Evolutionary conservation across 2,888 invertebrate species (phyloP).

Genomic region (Sinodicranocentrus sp.): DNA sequence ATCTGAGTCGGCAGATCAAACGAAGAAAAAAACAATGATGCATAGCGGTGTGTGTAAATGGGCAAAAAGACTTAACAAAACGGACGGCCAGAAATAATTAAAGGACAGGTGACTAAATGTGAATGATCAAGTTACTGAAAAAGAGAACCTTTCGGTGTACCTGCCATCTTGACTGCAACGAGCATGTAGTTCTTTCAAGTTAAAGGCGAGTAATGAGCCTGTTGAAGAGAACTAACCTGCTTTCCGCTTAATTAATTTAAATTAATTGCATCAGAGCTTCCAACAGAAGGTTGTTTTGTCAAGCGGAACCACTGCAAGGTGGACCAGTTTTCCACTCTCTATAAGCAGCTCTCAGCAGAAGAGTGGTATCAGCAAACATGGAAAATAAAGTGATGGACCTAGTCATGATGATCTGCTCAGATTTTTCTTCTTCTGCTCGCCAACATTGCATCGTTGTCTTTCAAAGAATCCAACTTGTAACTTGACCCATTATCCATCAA

Average conservation of each 20-base stretch:
- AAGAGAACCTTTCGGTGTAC: neutral
- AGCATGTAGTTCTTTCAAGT: slow-evolving; percentile 3
- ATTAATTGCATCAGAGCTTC: slow-evolving; percentile 63
- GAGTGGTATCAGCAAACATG: slow-evolving; percentile 11
- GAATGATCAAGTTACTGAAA: slow-evolving; percentile 7
- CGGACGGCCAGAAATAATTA: slow-evolving; percentile 43
- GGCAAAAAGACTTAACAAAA: slow-evolving; percentile 22
- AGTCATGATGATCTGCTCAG: slow-evolving; percentile 33
- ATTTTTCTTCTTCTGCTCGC: slow-evolving; percentile 38
- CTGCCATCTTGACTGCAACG: neutral
- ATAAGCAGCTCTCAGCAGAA: neutral
- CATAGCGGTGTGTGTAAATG: slow-evolving; percentile 25
- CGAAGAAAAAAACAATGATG: slow-evolving; percentile 30
- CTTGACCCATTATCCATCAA: slow-evolving; percentile 59
- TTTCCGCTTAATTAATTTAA: slow-evolving; percentile 70
- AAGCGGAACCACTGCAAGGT: slow-evolving; percentile 64
- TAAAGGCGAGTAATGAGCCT: slow-evolving; percentile 46
- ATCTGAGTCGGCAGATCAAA: slow-evolving; percentile 35
- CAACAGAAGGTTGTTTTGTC: slow-evolving; percentile 63
- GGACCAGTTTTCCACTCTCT: slow-evolving; percentile 59
- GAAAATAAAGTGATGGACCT: slow-evolving; percentile 28
- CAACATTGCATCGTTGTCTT: slow-evolving; percentile 29
- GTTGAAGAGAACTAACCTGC: slow-evolving; percentile 54
- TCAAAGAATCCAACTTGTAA: slow-evolving; percentile 52
- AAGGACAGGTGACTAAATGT: slow-evolving; percentile 39